phyloP scores from a whole-genome alignment of 2,113 vertebrate genomes.

The Falcunculus frontatus region DNA sequence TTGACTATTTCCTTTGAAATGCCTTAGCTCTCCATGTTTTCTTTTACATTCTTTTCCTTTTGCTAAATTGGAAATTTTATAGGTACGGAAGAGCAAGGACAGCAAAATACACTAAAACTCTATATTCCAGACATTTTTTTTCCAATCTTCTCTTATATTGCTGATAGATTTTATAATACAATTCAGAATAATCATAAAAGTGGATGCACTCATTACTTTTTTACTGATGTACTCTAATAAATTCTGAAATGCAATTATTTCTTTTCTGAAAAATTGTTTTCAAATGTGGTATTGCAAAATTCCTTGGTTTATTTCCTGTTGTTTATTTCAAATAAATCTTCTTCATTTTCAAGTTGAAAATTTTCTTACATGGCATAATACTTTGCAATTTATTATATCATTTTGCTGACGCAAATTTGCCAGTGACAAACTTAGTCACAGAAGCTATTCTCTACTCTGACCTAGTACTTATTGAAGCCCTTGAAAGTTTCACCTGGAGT shows the following conservation, averaged over 20 bases:
- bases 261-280: neutral
- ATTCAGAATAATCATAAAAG: neutral
- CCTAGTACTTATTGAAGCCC: neutral
- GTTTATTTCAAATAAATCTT: neutral
- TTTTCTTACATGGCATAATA: neutral
- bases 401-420: neutral
- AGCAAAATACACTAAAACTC: neutral
- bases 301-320: neutral
- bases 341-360: neutral
- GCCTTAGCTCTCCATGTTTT: neutral
- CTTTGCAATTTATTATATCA: neutral
- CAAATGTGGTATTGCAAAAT: neutral
- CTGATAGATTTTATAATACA: neutral
- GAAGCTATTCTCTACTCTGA: neutral
- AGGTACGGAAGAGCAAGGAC: neutral
- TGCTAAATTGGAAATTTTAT: neutral
- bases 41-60: neutral
- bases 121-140: neutral
- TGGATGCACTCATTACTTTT: conserved; percentile 10
- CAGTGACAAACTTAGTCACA: neutral
- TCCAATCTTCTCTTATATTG: neutral
- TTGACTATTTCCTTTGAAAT: neutral
- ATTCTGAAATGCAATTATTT: conserved; percentile 1
- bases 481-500: neutral
- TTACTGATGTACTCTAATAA: neutral